Base-by-base conservation (phyloP, 2,888 invertebrate species). In the Yponomeuta sedellus region DNA sequence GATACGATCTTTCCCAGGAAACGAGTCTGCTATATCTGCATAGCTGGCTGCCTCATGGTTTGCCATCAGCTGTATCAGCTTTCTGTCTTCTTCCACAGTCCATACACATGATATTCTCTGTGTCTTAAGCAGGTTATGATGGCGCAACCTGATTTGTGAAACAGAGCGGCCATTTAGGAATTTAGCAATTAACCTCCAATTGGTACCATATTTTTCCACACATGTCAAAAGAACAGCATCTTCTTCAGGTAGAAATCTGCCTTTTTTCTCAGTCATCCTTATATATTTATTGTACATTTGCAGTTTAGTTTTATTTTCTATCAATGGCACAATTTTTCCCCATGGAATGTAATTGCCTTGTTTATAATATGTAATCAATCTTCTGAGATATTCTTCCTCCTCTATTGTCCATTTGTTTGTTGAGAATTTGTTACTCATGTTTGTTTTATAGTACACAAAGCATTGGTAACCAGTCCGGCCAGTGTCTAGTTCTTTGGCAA, bases 271-370 rank as follows among this genome's bases (percentile, higher is more conserved):
- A 52, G 74, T 68, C 19, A 86, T 70, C 67, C 88, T 75, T 44
- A 76, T 72, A 73, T 92, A 93, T 69, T 93, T 92, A 67, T 93
- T 92, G 72, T 95, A 95, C 12, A 95, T 82, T 77, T 96, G 95
- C 3, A 90, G 85, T 76, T 94, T 94, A 0, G 93, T 93, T 70
- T 94, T 91, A 68, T 92, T 92, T 11, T 92, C 92, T 81, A 96
- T 93, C 64, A 92, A 91, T 28, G 91, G 88, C 0, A 93, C 89
- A 10, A 96, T 93, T 76, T 93, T 93, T 3, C 93, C 91, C 97
- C 97, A 97, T 0, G 95, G 94, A 69, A 96, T 94, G 62, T 92
- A 92, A 68, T 93, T 87, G 20, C 94, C 95, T 66, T 94, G 88
- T 69, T 88, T 92, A 70, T 93, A 93, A 68, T 85, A 85, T n/a